Evolutionary conservation across 2,888 invertebrate genomes (phyloP), one percentile per base, ranked within the genome.

Genomic region (Noctua fimbriata): DNA sequence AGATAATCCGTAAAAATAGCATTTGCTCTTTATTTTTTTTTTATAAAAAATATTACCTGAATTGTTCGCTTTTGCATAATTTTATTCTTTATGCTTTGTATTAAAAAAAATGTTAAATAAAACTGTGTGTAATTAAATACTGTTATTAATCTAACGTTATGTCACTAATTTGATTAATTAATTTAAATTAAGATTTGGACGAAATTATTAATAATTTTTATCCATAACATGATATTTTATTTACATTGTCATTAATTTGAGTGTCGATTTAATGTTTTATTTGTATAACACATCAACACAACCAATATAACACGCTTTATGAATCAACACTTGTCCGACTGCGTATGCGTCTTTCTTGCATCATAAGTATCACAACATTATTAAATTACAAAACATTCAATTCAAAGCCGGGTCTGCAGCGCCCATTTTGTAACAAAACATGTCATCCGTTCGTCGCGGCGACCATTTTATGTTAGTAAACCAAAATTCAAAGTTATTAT

Each of bases 41-140:
- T 2, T 7, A 7, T 0, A 7, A 41, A 41, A 36, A 41, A 41
- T 7, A 41, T 41, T 7, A 41, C 41, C 41, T 41, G 41, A 41
- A 41, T 83, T 80, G 86, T 84, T 84, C 71, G 76, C 72, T 90
- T 1, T 79, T 80, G 87, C 80, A 81, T 87, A 82, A 86, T n/a
- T 55, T 76, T 82, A 73, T n/a, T 73, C 79, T 71, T 78, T 78
- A 28, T 21, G 78, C 73, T 83, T 82, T 21, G 10, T 74, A 21
- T 21, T 7, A 9, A 21, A 52, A 21, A 52, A 10, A 21, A 7
- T 0, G 3, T 3, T n/a, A n/a, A 65, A 21, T 67, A 60, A 36
- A 1, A 63, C 3, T 36, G 21, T 65, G 18, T 65, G 18, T 21
- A 65, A 36, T 28, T 28, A 32, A 9, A 32, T 18, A 63, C 32